Conservation (phyloP, 64 coral and sea anemone species). For the Porites lutea region DNA sequence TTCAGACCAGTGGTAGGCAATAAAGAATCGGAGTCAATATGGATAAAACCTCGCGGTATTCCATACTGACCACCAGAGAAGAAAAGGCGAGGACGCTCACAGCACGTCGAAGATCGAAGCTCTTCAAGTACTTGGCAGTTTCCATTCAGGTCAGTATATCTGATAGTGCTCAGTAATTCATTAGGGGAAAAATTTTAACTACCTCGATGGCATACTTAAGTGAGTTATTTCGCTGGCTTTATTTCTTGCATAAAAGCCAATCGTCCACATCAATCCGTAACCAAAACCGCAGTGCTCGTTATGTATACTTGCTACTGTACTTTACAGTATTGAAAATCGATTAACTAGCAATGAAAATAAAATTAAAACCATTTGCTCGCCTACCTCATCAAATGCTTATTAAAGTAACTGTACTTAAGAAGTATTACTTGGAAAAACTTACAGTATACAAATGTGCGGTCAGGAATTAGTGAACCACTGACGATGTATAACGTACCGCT, state of each 20-base stretch:
- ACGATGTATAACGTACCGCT: not conserved
- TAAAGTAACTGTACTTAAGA: not conserved
- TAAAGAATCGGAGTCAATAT: not conserved
- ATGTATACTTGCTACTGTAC: not conserved
- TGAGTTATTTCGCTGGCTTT: too few species aligned
- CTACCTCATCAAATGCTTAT: not conserved
- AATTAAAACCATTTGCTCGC: not conserved
- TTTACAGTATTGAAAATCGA: not conserved
- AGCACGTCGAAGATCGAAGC: too few species aligned
- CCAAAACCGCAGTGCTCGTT: not conserved
- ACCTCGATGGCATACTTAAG: too few species aligned
- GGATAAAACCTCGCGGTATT: not conserved
- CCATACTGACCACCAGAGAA: not conserved
- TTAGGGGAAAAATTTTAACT: too few species aligned
- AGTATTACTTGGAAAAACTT: conserved; percentile 2
- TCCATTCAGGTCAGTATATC: too few species aligned
- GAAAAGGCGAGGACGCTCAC: not conserved
- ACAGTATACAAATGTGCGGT: not conserved
- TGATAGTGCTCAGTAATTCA: too few species aligned
- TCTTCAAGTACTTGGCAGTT: too few species aligned
- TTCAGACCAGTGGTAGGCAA: not conserved
- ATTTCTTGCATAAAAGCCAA: too few species aligned
- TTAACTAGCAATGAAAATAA: not conserved
- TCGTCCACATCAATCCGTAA: too few species aligned
- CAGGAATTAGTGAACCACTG: not conserved